These are phyloP conservation scores for Chauna torquata DNA, from an alignment of 2,113 vertebrate genomes.

Conservation along the genomic window DNA sequence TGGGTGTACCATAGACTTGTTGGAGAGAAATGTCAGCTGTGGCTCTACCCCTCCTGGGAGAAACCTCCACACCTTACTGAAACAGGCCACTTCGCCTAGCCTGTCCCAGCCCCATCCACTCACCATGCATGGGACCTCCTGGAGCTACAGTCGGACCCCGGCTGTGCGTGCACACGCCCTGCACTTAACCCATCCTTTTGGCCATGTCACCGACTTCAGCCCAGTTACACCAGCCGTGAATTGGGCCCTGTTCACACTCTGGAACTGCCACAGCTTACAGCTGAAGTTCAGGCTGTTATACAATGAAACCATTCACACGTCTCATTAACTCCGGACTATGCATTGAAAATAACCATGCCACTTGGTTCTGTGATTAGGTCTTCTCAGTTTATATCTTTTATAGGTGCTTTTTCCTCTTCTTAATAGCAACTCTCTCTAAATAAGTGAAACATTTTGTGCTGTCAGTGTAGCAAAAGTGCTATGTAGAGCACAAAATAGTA, in stretches of 20 bases:
- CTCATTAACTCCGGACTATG: conserved; percentile 44
- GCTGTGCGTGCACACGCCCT: not conserved
- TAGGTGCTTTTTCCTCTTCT: not conserved
- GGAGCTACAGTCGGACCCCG: not conserved
- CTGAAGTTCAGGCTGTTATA: not conserved
- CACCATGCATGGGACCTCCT: not conserved
- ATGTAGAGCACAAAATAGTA: not conserved
- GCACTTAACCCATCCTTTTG: conserved; percentile 18
- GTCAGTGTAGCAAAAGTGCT: not conserved
- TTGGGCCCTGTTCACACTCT: conserved; percentile 17
- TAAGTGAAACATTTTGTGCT: not conserved
- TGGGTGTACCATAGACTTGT: not conserved
- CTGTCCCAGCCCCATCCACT: not conserved
- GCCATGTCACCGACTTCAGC: not conserved
- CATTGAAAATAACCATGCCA: conserved; percentile 37
- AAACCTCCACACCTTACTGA: not conserved
- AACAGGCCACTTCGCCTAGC: not conserved
- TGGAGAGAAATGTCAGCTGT: not conserved
- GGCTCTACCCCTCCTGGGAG: not conserved
- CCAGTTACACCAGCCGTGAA: conserved; percentile 38
- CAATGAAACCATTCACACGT: conserved; percentile 54
- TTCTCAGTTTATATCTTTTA: conserved; percentile 40
- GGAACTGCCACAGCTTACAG: conserved; percentile 3
- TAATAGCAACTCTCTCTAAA: not conserved
- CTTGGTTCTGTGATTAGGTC: not conserved